Evolutionary conservation across 2,113 vertebrate genomes (phyloP).

Genomic region (Papio anubis): DNA sequence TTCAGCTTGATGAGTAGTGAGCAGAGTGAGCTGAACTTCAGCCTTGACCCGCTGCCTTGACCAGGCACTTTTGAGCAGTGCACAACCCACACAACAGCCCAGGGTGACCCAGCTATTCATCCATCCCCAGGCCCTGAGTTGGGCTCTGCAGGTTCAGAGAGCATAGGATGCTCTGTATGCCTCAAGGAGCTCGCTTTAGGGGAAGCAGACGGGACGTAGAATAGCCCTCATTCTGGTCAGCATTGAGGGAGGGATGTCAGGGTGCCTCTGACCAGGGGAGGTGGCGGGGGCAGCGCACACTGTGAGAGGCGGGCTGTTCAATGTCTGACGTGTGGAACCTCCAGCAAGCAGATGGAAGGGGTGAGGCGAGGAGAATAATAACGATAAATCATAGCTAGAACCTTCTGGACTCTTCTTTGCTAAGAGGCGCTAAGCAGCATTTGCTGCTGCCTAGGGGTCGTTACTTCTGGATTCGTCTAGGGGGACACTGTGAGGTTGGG

Average conservation of each 20-base stretch:
- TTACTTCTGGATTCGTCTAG: neutral
- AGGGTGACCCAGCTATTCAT: neutral
- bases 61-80: neutral
- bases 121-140: neutral
- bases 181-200: neutral
- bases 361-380: neutral
- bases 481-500: neutral
- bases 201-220: neutral
- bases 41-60: fast-evolving
- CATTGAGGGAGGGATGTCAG: neutral
- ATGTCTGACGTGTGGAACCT: neutral
- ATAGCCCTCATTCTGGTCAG: neutral
- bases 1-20: neutral
- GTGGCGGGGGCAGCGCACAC: neutral
- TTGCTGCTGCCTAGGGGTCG: fast-evolving
- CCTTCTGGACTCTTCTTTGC: neutral
- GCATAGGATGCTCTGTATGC: too few relatives aligned
- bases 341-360: neutral
- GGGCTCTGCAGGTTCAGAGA: neutral
- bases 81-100: fast-evolving
- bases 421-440: neutral
- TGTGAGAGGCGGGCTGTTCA: neutral
- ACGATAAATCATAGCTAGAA: neutral
- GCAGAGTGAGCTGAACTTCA: neutral
- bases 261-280: neutral